Evolutionary conservation across 2,113 vertebrate genomes (phyloP).

Genomic region (Bufo gargarizans): DNA sequence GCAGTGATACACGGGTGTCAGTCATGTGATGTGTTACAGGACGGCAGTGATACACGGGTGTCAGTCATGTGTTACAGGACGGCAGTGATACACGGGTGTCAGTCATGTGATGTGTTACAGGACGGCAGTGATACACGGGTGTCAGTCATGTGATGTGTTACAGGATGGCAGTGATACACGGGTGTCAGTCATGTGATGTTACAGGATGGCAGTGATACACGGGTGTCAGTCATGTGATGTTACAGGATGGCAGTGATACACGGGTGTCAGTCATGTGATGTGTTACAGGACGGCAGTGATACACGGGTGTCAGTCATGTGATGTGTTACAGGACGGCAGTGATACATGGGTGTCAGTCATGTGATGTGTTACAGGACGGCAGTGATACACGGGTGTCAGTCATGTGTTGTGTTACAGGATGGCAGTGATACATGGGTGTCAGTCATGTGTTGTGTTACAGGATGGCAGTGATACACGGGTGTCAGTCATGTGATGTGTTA

Average conservation of each 20-base stretch:
- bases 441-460: not conserved
- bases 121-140: too few species aligned
- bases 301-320: not conserved
- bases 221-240: not conserved
- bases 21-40: not conserved
- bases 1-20: not conserved
- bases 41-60: too few species aligned
- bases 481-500: not conserved
- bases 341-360: too few species aligned
- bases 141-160: too few species aligned
- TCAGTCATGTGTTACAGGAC: too few species aligned
- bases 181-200: too few species aligned
- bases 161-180: too few species aligned
- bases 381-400: not conserved
- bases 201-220: too few species aligned
- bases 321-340: too few species aligned
- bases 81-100: too few species aligned
- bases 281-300: not conserved
- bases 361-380: not conserved
- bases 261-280: not conserved
- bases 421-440: not conserved
- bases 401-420: not conserved
- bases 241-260: not conserved
- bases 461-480: not conserved
- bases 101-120: too few species aligned